A percentile compares a stretch with the other conserved stretches of the same genome.
Conservation (phyloP, 2,888 invertebrate genomes). For the Dioctria rufipes region DNA sequence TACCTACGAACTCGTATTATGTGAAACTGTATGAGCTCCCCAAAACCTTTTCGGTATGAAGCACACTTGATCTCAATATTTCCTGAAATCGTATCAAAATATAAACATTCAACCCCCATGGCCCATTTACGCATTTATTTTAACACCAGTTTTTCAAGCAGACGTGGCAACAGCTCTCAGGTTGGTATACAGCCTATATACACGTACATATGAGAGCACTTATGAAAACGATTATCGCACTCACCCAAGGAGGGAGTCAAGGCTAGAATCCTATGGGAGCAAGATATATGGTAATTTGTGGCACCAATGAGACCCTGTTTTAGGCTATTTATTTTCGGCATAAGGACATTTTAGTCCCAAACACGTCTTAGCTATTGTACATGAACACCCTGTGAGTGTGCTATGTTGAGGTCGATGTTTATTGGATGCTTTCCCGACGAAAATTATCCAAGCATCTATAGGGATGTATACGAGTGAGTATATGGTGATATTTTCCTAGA, state of each 20-base stretch:
- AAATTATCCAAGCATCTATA: slow-evolving; percentile 23
- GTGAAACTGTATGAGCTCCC: background rate
- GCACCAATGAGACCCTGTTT: slow-evolving; percentile 58
- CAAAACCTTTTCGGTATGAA: slow-evolving; percentile 1
- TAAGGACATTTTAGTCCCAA: slow-evolving; percentile 55
- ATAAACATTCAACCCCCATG: slow-evolving; percentile 57
- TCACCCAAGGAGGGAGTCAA: slow-evolving; percentile 48
- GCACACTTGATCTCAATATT: slow-evolving; percentile 54
- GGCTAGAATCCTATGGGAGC: background rate
- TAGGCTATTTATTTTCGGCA: slow-evolving; percentile 57
- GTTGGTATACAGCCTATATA: background rate
- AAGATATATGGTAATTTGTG: slow-evolving; percentile 58
- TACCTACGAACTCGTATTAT: too few relatives aligned
- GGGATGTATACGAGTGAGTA: background rate
- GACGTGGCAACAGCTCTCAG: slow-evolving; percentile 23
- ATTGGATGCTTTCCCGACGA: slow-evolving; percentile 42
- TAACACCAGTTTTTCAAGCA: slow-evolving; percentile 37
- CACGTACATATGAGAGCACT: slow-evolving; percentile 42
- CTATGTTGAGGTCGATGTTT: slow-evolving; percentile 44
- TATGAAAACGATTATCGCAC: slow-evolving; percentile 57
- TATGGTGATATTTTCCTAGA: background rate
- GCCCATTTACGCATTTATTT: slow-evolving; percentile 48
- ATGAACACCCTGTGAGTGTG: slow-evolving; percentile 5
- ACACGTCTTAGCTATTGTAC: slow-evolving; percentile 47
- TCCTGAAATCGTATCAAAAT: slow-evolving; percentile 57